These are phyloP conservation scores for Augochlora pura DNA, from an alignment of 1,140 invertebrate genomes.

Conservation along the genomic window DNA sequence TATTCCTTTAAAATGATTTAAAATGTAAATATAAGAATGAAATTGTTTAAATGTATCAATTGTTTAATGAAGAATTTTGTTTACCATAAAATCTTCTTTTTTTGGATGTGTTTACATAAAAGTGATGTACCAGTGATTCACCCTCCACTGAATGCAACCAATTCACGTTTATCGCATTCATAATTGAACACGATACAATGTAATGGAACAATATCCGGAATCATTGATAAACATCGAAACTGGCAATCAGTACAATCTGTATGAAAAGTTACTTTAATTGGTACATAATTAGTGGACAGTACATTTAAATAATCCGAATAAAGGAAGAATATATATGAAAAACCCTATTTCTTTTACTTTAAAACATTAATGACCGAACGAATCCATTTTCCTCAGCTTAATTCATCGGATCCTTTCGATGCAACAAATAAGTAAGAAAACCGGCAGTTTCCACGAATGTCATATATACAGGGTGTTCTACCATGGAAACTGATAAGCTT, in stretches of 20 bases:
- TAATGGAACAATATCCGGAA: neutral
- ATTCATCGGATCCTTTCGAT: too few species aligned
- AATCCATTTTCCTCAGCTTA: too few species aligned
- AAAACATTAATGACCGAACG: neutral
- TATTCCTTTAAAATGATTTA: conserved; percentile 75
- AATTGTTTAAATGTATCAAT: neutral
- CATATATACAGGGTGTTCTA: too few species aligned
- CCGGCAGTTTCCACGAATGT: too few species aligned
- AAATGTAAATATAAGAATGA: neutral
- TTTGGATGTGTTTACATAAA: conserved; percentile 75
- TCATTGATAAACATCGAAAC: neutral
- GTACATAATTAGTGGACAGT: too few species aligned
- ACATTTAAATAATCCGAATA: too few species aligned
- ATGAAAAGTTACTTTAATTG: too few species aligned
- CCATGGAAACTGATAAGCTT: too few species aligned
- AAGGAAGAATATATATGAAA: too few species aligned
- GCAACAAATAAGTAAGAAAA: too few species aligned
- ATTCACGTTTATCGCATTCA: conserved; percentile 72
- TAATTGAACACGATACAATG: neutral
- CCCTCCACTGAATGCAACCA: conserved; percentile 79
- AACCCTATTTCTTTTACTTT: too few species aligned
- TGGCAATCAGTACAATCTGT: neutral
- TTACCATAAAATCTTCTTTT: conserved; percentile 78
- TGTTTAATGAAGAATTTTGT: neutral
- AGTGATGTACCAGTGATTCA: conserved; percentile 77